Conservation (phyloP, 2,888 invertebrate genomes). For the Drosophila helvetica region DNA sequence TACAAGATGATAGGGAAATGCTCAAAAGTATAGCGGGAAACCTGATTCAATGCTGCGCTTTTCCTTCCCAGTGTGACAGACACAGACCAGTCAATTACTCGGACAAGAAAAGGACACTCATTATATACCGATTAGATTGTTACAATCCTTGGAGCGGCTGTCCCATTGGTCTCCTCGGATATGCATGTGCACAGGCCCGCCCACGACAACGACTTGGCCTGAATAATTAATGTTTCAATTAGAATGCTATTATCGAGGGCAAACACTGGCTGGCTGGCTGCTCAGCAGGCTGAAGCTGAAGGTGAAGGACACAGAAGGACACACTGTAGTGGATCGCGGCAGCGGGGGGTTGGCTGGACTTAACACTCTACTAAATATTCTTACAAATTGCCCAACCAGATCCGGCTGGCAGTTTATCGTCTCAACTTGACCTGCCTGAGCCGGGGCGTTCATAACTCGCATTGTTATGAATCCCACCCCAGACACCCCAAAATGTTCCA, state of each 20-base stretch:
- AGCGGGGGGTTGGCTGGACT: constrained; percentile 35
- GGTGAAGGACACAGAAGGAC: constrained; percentile 57
- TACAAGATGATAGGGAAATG: too few species aligned
- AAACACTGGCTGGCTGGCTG: constrained; percentile 29
- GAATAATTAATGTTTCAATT: constrained; percentile 78
- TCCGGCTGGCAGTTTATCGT: constrained; percentile 64
- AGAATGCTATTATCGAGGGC: constrained; percentile 67
- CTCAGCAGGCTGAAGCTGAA: constrained; percentile 34
- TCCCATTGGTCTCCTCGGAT: constrained; percentile 36
- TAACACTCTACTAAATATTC: constrained; percentile 60
- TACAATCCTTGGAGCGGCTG: background rate
- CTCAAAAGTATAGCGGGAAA: too few species aligned
- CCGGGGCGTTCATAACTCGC: constrained; percentile 60
- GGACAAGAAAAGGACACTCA: constrained; percentile 19
- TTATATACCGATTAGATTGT: constrained; percentile 50
- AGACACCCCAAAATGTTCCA: background rate
- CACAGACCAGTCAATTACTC: constrained; percentile 18
- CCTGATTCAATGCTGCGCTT: too few species aligned
- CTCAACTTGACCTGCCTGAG: constrained; percentile 69
- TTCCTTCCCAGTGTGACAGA: background rate
- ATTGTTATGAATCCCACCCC: constrained; percentile 50
- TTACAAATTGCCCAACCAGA: constrained; percentile 65
- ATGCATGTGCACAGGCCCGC: constrained; percentile 30
- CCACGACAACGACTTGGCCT: constrained; percentile 26
- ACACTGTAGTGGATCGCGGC: constrained; percentile 23